Evolutionary conservation across 2,888 invertebrate species (phyloP).

Genomic region (Hypomecis punctinalis): DNA sequence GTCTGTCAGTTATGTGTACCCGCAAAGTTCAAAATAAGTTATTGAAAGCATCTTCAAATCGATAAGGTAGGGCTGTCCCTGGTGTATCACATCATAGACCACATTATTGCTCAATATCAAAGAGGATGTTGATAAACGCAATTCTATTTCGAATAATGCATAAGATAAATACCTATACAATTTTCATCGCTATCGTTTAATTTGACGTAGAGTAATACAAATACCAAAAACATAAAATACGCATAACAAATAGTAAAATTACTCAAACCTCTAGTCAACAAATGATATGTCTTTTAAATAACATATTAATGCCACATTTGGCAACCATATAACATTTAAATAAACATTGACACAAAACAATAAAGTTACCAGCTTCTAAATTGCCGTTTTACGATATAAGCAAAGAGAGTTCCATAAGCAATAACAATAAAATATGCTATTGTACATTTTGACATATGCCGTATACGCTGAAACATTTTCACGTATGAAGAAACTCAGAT

Average conservation of each 20-base stretch:
- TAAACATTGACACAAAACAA: constrained; percentile 25
- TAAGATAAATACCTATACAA: no score
- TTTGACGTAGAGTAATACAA: no score
- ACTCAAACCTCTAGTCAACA: background rate
- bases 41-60: no score
- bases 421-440: constrained; percentile 10
- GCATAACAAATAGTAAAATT: background rate
- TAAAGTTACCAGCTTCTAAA: constrained; percentile 20
- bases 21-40: no score
- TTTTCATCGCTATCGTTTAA: no score
- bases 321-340: constrained; percentile 17
- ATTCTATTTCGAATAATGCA: no score
- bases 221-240: no score
- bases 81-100: no score
- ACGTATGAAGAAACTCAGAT: constrained; percentile 14
- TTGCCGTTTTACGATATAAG: constrained; percentile 22
- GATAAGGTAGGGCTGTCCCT: no score
- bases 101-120: no score
- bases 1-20: no score
- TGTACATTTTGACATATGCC: constrained; percentile 12
- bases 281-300: background rate
- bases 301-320: constrained; percentile 7
- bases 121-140: no score
- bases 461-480: constrained; percentile 7
- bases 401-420: constrained; percentile 9